Conservation (phyloP, 2,797 vertebrate genomes). For the Alfaro cultratus region DNA sequence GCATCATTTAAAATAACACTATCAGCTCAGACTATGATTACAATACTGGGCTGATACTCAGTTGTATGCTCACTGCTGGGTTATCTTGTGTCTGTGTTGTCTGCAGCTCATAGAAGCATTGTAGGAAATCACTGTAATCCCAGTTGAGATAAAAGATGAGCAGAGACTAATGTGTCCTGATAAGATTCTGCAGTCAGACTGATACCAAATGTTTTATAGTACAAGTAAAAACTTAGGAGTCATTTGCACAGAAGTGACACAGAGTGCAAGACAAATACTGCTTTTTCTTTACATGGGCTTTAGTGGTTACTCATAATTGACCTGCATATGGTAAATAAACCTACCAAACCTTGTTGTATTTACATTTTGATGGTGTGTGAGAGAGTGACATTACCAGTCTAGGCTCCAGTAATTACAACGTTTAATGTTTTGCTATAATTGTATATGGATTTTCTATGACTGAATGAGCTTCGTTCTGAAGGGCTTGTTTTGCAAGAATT, state of each 20-base stretch:
- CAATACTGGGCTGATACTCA: slow-evolving; percentile 18
- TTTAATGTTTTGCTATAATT: slow-evolving; percentile 71
- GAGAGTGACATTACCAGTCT: slow-evolving; percentile 57
- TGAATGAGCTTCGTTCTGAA: slow-evolving; percentile 61
- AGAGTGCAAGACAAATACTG: slow-evolving; percentile 3
- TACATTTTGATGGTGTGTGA: slow-evolving; percentile 22
- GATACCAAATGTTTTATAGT: slow-evolving; percentile 23
- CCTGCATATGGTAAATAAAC: slow-evolving; percentile 9
- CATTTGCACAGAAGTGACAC: slow-evolving; percentile 32
- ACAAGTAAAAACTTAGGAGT: slow-evolving; percentile 12
- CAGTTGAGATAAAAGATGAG: slow-evolving; percentile 33
- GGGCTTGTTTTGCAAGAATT: slow-evolving; percentile 30
- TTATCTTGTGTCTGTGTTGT: slow-evolving; percentile 33
- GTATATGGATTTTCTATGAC: slow-evolving; percentile 75
- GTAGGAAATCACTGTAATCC: slow-evolving; percentile 22
- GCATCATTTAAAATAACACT: slow-evolving; percentile 58
- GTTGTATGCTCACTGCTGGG: slow-evolving; percentile 10
- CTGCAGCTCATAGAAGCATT: slow-evolving; percentile 27
- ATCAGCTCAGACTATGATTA: slow-evolving; percentile 33
- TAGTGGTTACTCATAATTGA: slow-evolving; percentile 2
- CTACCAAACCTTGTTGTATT: slow-evolving; percentile 17
- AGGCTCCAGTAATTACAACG: slow-evolving; percentile 61
- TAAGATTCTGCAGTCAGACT: slow-evolving; percentile 24
- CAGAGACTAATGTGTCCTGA: slow-evolving; percentile 23
- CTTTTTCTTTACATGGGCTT: slow-evolving; percentile 7